These are phyloP conservation scores for Thalassarche chlororhynchos DNA, from an alignment of 2,113 vertebrate genomes.

Conservation along the genomic window DNA sequence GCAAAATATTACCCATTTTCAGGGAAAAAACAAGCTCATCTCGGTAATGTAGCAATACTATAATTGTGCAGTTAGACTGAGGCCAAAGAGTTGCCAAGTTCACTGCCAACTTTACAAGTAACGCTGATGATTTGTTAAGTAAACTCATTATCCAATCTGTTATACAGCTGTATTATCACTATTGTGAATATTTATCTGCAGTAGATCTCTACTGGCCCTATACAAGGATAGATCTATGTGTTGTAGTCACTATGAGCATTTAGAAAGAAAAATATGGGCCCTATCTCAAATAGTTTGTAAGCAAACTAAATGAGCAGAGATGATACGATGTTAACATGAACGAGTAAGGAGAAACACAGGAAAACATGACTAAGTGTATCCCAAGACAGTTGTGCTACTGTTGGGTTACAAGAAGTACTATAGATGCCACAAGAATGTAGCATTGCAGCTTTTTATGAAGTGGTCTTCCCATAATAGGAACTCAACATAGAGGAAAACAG, in stretches of 20 bases:
- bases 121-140: neutral
- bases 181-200: neutral
- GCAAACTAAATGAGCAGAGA: neutral
- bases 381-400: neutral
- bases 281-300: neutral
- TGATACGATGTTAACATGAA: rapidly evolving
- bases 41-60: neutral
- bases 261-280: neutral
- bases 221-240: neutral
- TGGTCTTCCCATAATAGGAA: neutral
- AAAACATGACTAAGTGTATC: neutral
- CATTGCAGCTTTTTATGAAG: neutral
- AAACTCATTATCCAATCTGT: neutral
- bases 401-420: neutral
- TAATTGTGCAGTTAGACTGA: neutral
- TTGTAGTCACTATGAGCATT: neutral
- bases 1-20: neutral
- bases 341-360: neutral
- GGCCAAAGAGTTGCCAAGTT: neutral
- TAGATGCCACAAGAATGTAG: neutral
- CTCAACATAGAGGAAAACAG: neutral
- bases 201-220: neutral
- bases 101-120: neutral
- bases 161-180: neutral
- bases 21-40: neutral